Percentiles rank a stretch among this genome's conserved stretches.
phyloP scores from a whole-genome alignment of 2,797 vertebrate species.

The Myiothlypis coronata region DNA sequence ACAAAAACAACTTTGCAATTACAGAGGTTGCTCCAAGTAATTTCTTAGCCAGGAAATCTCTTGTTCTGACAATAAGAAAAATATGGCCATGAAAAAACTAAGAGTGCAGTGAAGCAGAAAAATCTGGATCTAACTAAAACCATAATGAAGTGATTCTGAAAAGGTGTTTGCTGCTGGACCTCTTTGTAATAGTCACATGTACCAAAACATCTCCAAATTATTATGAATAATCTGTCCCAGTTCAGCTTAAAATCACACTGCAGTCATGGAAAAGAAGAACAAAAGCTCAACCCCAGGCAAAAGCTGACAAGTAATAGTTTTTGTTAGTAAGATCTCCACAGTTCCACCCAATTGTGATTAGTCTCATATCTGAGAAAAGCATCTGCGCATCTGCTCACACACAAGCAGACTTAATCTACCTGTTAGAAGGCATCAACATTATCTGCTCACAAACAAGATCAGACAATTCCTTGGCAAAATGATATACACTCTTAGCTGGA shows the following conservation, averaged over 20 bases:
- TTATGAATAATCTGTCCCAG: not conserved
- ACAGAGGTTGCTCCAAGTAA: not conserved
- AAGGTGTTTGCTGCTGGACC: not conserved
- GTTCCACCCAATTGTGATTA: not conserved
- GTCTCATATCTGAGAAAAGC: not conserved
- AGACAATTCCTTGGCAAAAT: not conserved
- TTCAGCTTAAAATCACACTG: not conserved
- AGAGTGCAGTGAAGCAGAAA: not conserved
- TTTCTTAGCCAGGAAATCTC: not conserved
- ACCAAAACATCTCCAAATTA: not conserved
- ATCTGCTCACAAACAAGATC: not conserved
- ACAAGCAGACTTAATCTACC: not conserved
- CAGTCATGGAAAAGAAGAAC: not conserved
- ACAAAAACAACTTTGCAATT: not conserved
- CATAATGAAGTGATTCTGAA: not conserved
- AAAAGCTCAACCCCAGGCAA: not conserved
- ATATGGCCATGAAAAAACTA: not conserved
- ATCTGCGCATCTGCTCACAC: not conserved
- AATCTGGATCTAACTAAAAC: not conserved
- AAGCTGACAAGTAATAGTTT: not conserved
- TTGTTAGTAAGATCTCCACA: not conserved
- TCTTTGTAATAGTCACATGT: not conserved
- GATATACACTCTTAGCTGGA: not conserved
- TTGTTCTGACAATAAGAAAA: not conserved
- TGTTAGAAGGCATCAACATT: not conserved